Percentiles rank a stretch among this genome's conserved stretches.
Evolutionary conservation across 1,140 invertebrate genomes (phyloP).

Genomic region (Drosophila ercepeae): DNA sequence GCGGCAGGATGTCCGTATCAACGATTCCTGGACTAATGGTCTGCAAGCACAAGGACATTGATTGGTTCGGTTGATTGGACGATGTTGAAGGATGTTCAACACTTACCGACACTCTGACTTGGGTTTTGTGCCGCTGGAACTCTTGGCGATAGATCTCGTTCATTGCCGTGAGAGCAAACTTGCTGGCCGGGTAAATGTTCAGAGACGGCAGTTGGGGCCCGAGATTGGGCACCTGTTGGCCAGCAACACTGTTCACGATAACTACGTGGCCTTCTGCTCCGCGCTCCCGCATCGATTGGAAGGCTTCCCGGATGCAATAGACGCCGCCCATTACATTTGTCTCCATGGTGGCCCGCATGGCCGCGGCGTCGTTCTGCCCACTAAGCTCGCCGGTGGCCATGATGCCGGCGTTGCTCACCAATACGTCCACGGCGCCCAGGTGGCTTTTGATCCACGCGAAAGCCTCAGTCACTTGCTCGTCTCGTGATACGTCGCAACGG

Average conservation of each 20-base stretch:
- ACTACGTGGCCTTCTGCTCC: conserved; percentile 87
- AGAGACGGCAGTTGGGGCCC: conserved; percentile 71
- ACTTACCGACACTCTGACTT: conserved; percentile 87
- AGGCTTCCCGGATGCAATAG: conserved; percentile 87
- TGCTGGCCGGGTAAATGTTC: conserved; percentile 86
- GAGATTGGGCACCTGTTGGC: conserved; percentile 77
- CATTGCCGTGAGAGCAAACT: conserved; percentile 86
- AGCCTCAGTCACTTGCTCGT: conserved; percentile 87
- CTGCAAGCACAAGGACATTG: conserved; percentile 69
- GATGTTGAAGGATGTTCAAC: too few species aligned
- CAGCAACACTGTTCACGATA: conserved; percentile 77
- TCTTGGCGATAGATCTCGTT: conserved; percentile 86
- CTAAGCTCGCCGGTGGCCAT: conserved; percentile 84
- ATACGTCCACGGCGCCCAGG: conserved; percentile 88
- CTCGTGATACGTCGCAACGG: conserved; percentile 87
- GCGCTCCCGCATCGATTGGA: conserved; percentile 88
- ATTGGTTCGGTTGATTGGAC: neutral
- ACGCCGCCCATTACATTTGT: conserved; percentile 89
- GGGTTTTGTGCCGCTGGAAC: conserved; percentile 80
- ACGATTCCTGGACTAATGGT: conserved; percentile 87
- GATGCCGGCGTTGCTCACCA: conserved; percentile 91
- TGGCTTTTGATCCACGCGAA: conserved; percentile 87
- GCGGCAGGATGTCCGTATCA: conserved; percentile 85
- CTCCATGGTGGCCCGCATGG: conserved; percentile 85
- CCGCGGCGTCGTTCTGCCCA: conserved; percentile 80